Evolutionary conservation across 2,113 vertebrate genomes (phyloP), one percentile per base, ranked within the genome.

Genomic region (Pogonocichla stellata): DNA sequence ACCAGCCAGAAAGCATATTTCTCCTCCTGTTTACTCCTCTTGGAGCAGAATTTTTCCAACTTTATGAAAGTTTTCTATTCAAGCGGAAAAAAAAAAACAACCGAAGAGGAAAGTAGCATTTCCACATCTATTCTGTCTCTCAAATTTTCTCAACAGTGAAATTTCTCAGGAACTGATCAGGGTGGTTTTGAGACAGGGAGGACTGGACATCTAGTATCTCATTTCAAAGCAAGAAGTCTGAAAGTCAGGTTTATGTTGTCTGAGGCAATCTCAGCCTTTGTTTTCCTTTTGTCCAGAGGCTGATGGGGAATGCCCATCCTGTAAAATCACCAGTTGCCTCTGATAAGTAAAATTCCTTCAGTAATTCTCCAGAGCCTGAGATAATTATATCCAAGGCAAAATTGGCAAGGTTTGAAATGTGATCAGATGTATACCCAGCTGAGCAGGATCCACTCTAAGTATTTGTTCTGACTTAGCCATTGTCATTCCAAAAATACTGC

Each of bases 401-500:
- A 86, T 10, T 62, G 75, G 15, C 74, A 77, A 80, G 43, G 36
- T 94, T 90, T 95, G 91, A 94, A 95, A 95, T 91, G 69, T 89
- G 95, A 97, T 96, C 93, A 80, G 82, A 78, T 83, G 62, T 40
- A 69, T 74, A 79, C 50, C 66, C 90, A 91, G 79, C 92, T 65
- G 51, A 86, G 77, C 69, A 73, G 57, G 86, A 88, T 92, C 91
- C 42, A 83, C 72, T 91, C 40, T 64, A 78, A 91, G 53, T 92
- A 86, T 90, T 94, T 93, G 61, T 86, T 96, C 95, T 92, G 90
- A 93, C 88, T 96, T 95, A 92, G 91, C 82, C 74, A 95, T 97
- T 97, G 94, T 95, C 73, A 74, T 94, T 94, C 92, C 91, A 95
- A 95, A 96, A 96, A 95, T 93, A 93, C 88, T 92, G n/a, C 45